Base-by-base conservation (phyloP, 2,113 vertebrate genomes). In the Cryptotis parvus region DNA sequence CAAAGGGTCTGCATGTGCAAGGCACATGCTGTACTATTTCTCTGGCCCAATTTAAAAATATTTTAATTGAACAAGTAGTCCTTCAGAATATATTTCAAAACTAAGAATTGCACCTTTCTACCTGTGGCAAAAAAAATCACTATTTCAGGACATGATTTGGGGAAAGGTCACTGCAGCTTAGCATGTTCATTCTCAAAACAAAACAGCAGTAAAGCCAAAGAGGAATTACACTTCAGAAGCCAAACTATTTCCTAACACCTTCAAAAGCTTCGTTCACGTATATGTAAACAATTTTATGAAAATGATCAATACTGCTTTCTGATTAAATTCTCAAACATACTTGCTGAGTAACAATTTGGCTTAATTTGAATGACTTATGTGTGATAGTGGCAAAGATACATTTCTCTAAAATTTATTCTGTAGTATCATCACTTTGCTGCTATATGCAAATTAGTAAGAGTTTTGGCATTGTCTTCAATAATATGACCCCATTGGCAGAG, bases 51-150 rank as follows among this genome's bases (percentile, higher is more conserved):
- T 22, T 24, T 58, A 22, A 58, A 58, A 2, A 58, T 4, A 22
- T 58, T 58, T 58, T 24, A 87, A 91, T 24, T 58, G 81, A 91
- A 83, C 73, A 78, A 86, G 5, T 84, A 29, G 33, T 22, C 52
- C 58, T 90, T 80, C 27, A 58, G 58, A 84, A 74, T 70, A 41
- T 29, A 95, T 63, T 91, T 79, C 29, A 31, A 94, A 83, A 86
- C 37, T 84, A 87, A 91, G 15, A 81, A 92, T 1, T 83, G 63
- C 8, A 18, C 49, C 68, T 81, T 72, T 83, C 79, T 41, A 66
- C 52, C 26, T 76, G 91, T 83, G 81, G 74, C 22, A 74, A 92
- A 92, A 74, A 92, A 92, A 52, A 83, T 45, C 27, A 76, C 79
- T 93, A 75, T 87, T 84, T 26, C 37, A 79, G 63, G n/a, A 79